phyloP scores from a whole-genome alignment of 1,140 invertebrate genomes.

The Drosophila lacertosa region DNA sequence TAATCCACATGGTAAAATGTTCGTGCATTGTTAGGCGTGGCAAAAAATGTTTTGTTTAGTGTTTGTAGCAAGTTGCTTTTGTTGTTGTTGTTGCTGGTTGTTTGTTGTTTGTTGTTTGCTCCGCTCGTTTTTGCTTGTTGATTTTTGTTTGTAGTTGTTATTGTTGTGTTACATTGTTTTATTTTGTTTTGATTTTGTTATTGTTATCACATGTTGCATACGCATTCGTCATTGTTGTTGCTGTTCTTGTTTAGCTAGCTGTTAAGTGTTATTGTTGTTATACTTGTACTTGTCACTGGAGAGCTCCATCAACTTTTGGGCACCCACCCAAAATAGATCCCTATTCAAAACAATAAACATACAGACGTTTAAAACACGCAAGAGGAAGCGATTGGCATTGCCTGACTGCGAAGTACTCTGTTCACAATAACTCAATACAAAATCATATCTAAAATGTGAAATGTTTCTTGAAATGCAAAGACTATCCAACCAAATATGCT shows the following conservation, averaged over 20 bases:
- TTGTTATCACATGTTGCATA: conserved; percentile 35
- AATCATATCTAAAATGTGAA: too few relatives aligned
- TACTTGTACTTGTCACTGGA: conserved; percentile 6
- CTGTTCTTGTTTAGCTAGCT: conserved; percentile 23
- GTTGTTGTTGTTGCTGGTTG: conserved; percentile 16
- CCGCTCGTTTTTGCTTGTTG: conserved; percentile 15
- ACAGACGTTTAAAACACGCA: conserved; percentile 13
- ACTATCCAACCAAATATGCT: too few relatives aligned
- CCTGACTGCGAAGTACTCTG: background rate
- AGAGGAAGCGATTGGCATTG: background rate
- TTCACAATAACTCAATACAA: too few relatives aligned
- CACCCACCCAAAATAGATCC: conserved; percentile 13
- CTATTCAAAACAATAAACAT: conserved; percentile 31
- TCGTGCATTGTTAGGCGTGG: conserved; percentile 52
- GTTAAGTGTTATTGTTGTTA: conserved; percentile 10
- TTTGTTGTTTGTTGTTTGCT: conserved; percentile 25
- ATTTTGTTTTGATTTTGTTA: conserved; percentile 39
- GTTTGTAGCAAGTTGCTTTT: conserved; percentile 32
- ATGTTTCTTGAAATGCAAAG: too few relatives aligned
- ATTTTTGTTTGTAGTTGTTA: conserved; percentile 18
- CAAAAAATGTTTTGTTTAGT: conserved; percentile 16
- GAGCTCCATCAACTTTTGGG: conserved; percentile 1
- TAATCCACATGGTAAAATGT: conserved; percentile 62
- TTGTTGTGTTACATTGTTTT: conserved; percentile 12
- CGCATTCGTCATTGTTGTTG: conserved; percentile 19